phyloP scores from a whole-genome alignment of 2,797 vertebrate species.

The Poeciliopsis presidionis region DNA sequence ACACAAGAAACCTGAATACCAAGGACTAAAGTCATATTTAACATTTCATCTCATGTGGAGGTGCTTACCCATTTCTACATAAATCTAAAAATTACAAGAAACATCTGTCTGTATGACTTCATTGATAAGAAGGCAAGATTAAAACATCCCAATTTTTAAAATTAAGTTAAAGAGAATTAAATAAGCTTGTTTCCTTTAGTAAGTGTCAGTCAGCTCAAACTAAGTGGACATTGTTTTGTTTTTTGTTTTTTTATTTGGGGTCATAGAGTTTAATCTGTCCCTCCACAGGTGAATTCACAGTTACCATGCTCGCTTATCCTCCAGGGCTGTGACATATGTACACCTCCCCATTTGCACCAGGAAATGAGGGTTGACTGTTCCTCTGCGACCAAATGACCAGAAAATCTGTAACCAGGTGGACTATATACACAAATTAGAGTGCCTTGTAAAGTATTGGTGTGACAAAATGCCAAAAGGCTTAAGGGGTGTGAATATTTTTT shows the following conservation, averaged over 20 bases:
- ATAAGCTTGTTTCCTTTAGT: not conserved
- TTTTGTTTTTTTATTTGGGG: not conserved
- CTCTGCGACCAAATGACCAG: not conserved
- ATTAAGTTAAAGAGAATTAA: not conserved
- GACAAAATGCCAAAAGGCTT: not conserved
- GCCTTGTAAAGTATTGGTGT: not conserved
- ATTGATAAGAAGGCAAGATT: not conserved
- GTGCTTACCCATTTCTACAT: not conserved
- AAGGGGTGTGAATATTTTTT: not conserved
- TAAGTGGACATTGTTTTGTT: not conserved
- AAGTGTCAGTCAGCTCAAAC: not conserved
- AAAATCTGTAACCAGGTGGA: not conserved
- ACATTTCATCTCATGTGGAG: conserved; percentile 47
- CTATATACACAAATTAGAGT: not conserved
- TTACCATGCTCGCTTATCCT: not conserved
- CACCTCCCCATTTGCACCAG: not conserved
- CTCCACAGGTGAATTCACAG: not conserved
- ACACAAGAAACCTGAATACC: not conserved
- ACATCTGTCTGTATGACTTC: conserved; percentile 16
- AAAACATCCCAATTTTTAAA: not conserved
- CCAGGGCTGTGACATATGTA: not conserved
- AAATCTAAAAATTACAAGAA: conserved; percentile 32
- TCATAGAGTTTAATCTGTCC: conserved; percentile 5
- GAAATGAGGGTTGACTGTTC: not conserved
- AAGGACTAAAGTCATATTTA: conserved; percentile 11